Evolutionary conservation across 2,113 vertebrate species (phyloP).

Genomic region (Cyprinodon brontotheroides): DNA sequence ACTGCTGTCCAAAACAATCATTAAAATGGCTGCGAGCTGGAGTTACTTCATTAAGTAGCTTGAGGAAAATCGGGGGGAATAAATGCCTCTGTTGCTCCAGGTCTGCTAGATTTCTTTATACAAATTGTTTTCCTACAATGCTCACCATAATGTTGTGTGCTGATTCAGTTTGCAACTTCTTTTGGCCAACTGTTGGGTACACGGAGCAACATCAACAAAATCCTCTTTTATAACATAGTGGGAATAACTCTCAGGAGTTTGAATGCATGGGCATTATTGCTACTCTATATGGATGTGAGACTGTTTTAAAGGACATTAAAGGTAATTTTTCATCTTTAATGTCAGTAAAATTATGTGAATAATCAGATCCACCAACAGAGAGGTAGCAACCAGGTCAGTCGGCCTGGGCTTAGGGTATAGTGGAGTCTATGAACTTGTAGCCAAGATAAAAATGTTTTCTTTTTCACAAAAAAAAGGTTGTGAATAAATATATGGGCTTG

Average conservation of each 20-base stretch:
- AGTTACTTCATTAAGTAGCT: slow-evolving; percentile 10
- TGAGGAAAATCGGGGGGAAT: slow-evolving; percentile 16
- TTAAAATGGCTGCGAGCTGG: slow-evolving; percentile 10
- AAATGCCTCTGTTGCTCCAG: slow-evolving; percentile 5
- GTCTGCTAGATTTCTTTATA: slow-evolving; percentile 21
- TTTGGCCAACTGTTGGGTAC: not conserved
- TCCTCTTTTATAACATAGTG: not conserved
- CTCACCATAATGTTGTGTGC: not conserved
- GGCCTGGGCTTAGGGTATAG: too few species aligned
- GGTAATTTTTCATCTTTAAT: too few species aligned
- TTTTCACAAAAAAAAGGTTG: too few species aligned
- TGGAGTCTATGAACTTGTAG: too few species aligned
- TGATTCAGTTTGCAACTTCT: slow-evolving; percentile 3
- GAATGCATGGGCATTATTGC: not conserved
- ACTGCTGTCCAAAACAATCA: slow-evolving; percentile 18
- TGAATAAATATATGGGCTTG: too few species aligned
- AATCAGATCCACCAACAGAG: too few species aligned
- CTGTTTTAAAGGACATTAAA: too few species aligned
- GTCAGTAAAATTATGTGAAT: too few species aligned
- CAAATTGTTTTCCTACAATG: slow-evolving; percentile 3
- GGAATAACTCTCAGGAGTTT: not conserved
- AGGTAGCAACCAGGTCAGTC: too few species aligned
- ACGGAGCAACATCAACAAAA: not conserved
- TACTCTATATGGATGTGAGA: not conserved
- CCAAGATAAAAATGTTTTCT: too few species aligned